Evolutionary conservation across 2,113 vertebrate species (phyloP).

Genomic region (Cranoglanis bouderius): DNA sequence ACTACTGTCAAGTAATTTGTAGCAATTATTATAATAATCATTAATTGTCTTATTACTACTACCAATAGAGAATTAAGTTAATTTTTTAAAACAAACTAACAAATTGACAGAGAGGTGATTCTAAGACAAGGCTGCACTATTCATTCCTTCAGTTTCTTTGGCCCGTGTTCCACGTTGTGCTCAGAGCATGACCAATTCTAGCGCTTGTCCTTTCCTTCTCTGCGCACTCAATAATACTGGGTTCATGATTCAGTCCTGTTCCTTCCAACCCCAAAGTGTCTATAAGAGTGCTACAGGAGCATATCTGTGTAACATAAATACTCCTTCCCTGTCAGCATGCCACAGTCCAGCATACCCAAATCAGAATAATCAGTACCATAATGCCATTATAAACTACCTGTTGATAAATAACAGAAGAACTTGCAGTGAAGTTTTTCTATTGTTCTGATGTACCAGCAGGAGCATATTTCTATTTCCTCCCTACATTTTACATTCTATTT

Average conservation of each 20-base stretch:
- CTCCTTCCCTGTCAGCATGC: constrained; percentile 30
- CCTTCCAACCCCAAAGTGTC: not conserved
- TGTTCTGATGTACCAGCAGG: constrained; percentile 35
- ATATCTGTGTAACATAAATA: constrained; percentile 22
- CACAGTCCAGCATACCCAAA: constrained; percentile 23
- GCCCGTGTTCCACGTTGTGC: not conserved
- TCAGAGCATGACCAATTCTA: constrained; percentile 6
- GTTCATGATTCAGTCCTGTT: not conserved
- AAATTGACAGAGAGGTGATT: constrained; percentile 44
- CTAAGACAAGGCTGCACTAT: constrained; percentile 37
- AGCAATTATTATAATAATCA: constrained; percentile 52
- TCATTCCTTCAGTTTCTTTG: constrained; percentile 7
- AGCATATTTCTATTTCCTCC: constrained; percentile 2
- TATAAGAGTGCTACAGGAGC: not conserved
- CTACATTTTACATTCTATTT: constrained; percentile 19
- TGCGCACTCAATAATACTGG: not conserved
- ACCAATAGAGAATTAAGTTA: constrained; percentile 57
- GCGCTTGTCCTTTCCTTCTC: not conserved
- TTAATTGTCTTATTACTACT: constrained; percentile 35
- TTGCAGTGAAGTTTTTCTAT: not conserved
- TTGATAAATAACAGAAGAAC: constrained; percentile 29
- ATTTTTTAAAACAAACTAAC: constrained; percentile 56
- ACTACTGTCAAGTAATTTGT: constrained; percentile 59
- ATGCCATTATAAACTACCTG: constrained; percentile 9
- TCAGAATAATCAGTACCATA: constrained; percentile 27